These are phyloP conservation scores for Microcebus ravelobensis DNA, from an alignment of 2,113 vertebrate genomes.

Conservation along the genomic window DNA sequence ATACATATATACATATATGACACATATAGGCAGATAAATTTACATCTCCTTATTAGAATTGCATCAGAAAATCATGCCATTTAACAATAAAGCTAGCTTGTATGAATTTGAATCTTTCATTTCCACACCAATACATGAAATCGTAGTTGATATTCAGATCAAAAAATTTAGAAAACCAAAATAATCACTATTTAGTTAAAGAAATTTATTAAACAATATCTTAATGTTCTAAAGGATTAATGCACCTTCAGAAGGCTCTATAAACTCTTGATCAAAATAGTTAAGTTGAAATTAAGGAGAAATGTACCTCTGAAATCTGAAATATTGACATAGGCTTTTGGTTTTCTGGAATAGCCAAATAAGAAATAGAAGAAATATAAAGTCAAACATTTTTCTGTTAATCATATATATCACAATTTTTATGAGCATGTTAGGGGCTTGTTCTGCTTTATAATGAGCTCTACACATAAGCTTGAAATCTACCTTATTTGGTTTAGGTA, in stretches of 20 bases:
- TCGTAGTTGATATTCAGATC: neutral
- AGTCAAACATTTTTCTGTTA: neutral
- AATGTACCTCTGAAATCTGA: neutral
- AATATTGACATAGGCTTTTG: constrained; percentile 8
- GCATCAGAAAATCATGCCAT: neutral
- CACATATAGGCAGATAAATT: neutral
- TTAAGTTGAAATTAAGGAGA: neutral
- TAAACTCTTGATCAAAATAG: neutral
- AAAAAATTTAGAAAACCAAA: constrained; percentile 18
- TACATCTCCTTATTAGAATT: neutral
- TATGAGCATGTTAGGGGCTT: neutral
- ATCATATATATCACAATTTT: neutral
- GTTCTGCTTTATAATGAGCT: neutral
- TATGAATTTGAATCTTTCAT: neutral
- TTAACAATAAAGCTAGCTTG: neutral
- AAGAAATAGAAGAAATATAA: neutral
- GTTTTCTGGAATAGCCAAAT: neutral
- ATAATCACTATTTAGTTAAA: neutral
- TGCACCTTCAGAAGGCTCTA: neutral
- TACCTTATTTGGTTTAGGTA: neutral
- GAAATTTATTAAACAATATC: neutral
- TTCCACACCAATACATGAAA: neutral
- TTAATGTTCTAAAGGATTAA: neutral
- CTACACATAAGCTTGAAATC: constrained; percentile 1
- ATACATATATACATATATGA: neutral